A percentile compares a stretch with the other conserved stretches of the same genome.
Evolutionary conservation across 2,113 vertebrate genomes (phyloP).

Genomic region (Dascyllus trimaculatus): DNA sequence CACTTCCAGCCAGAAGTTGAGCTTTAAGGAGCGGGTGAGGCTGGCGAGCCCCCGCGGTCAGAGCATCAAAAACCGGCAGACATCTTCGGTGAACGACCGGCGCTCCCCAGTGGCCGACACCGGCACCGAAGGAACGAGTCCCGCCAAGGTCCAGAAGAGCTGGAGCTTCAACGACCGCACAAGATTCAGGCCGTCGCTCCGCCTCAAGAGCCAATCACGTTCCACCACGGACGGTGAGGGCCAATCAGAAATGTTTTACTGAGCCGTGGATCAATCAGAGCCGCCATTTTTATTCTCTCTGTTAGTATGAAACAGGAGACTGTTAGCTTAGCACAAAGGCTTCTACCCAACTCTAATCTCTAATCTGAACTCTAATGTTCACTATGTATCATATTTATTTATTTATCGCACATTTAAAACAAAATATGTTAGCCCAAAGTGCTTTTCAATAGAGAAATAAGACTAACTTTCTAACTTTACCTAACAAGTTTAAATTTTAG

Average conservation of each 20-base stretch:
- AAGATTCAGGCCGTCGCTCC: constrained; percentile 93
- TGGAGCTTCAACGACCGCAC: constrained; percentile 99
- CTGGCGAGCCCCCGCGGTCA: constrained; percentile 98
- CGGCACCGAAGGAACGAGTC: constrained; percentile 90
- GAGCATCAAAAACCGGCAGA: constrained; percentile 93
- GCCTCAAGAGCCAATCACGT: constrained; percentile 95
- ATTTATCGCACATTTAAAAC: too few species aligned
- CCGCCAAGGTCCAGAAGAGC: constrained; percentile 97
- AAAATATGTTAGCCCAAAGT: too few species aligned
- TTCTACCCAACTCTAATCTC: too few species aligned
- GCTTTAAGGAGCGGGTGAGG: constrained; percentile 95
- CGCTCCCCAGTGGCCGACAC: constrained; percentile 91
- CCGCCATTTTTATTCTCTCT: background rate
- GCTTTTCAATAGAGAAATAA: too few species aligned
- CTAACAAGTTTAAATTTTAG: too few species aligned
- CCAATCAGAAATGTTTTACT: too few species aligned
- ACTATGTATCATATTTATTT: too few species aligned
- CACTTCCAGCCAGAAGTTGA: constrained; percentile 93
- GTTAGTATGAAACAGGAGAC: background rate
- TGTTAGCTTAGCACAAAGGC: too few species aligned
- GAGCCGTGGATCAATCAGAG: too few species aligned
- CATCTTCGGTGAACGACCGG: constrained; percentile 90
- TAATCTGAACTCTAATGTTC: too few species aligned
- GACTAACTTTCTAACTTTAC: too few species aligned
- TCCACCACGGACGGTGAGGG: constrained; percentile 90